These are phyloP conservation scores for Hemiprocne comata DNA, from an alignment of 2,113 vertebrate species.

Conservation along the genomic window DNA sequence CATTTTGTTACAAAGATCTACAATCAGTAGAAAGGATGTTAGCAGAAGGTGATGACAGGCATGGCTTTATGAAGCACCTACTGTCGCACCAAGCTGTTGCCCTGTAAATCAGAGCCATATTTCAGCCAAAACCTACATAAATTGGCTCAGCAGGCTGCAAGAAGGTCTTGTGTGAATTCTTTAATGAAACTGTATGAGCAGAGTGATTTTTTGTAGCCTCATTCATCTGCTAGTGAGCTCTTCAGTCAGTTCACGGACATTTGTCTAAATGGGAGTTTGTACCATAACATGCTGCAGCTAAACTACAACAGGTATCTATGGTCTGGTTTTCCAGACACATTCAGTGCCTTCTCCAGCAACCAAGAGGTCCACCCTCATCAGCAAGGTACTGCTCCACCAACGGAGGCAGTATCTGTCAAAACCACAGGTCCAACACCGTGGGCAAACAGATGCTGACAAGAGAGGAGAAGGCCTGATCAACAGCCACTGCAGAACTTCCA, in stretches of 20 bases:
- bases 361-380: neutral
- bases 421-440: neutral
- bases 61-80: neutral
- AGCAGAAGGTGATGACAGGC: neutral
- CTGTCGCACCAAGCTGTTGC: neutral
- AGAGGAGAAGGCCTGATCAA: neutral
- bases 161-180: neutral
- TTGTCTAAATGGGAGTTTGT: neutral
- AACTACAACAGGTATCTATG: neutral
- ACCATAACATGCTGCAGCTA: neutral
- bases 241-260: neutral
- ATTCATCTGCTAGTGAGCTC: neutral
- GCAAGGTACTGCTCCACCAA: neutral
- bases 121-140: constrained; percentile 20
- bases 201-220: neutral
- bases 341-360: neutral
- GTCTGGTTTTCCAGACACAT: neutral
- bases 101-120: neutral
- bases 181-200: neutral
- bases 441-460: neutral
- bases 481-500: neutral
- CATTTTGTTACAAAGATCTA: constrained; percentile 25
- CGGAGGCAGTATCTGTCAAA: neutral
- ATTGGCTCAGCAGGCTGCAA: neutral
- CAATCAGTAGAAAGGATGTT: neutral